Percentiles rank a stretch among this genome's conserved stretches.
Evolutionary conservation across 2,888 invertebrate genomes (phyloP).

Genomic region (Spisula subtruncata): DNA sequence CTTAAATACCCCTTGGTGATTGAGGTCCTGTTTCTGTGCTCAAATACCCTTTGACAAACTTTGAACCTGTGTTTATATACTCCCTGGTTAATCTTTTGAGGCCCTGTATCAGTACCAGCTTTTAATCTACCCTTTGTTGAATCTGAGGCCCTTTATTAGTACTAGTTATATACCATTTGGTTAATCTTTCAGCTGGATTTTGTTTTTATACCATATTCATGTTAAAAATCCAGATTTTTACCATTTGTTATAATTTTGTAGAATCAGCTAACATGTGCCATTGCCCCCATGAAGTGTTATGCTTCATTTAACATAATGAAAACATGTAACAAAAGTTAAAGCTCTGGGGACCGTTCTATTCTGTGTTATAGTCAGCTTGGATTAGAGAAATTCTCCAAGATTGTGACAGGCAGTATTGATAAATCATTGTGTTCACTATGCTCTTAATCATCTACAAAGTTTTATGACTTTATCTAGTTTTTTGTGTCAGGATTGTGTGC

Average conservation of each 20-base stretch:
- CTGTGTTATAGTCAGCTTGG: background rate
- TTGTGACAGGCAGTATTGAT: conserved; percentile 4
- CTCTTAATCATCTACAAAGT: background rate
- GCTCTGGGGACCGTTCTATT: background rate
- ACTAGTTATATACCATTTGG: background rate
- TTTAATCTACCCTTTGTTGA: too few species aligned
- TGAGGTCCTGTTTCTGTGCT: too few species aligned
- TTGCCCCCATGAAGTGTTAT: conserved; percentile 38
- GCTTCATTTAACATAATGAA: conserved; percentile 68
- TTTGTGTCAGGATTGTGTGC: background rate
- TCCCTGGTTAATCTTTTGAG: too few species aligned
- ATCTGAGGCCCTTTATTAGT: too few species aligned
- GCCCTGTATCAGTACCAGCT: too few species aligned
- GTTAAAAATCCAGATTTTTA: background rate
- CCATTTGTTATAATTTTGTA: conserved; percentile 28
- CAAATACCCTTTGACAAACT: too few species aligned
- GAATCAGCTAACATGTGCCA: conserved; percentile 62
- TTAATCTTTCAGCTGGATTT: background rate
- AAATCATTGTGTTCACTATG: background rate
- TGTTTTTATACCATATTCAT: background rate
- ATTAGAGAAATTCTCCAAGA: background rate
- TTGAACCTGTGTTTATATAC: too few species aligned
- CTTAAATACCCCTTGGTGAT: too few species aligned
- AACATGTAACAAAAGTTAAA: conserved; percentile 5
- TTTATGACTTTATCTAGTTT: conserved; percentile 5